Percentiles rank a stretch among this genome's conserved stretches.
Evolutionary conservation across 2,113 vertebrate species (phyloP).

Genomic region (Cololabis saira): DNA sequence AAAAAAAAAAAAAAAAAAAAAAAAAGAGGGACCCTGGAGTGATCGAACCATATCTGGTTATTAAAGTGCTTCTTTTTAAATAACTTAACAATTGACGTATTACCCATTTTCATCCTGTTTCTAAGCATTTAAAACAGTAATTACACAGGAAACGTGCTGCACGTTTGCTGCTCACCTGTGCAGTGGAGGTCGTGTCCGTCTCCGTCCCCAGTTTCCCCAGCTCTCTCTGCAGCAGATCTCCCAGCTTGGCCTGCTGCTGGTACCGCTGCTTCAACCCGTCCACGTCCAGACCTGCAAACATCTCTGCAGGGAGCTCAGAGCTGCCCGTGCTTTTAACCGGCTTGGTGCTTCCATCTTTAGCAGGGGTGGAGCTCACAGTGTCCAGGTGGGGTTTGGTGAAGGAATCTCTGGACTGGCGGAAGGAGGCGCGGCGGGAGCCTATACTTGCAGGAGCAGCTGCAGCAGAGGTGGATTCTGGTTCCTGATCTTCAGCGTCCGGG

Average conservation of each 20-base stretch:
- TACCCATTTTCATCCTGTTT: too few species aligned
- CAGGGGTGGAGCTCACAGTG: constrained; percentile 72
- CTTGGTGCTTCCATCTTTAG: constrained; percentile 81
- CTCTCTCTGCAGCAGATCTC: constrained; percentile 84
- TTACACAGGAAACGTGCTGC: too few species aligned
- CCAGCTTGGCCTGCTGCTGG: constrained; percentile 83
- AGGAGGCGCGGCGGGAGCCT: constrained; percentile 86
- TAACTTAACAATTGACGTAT: too few species aligned
- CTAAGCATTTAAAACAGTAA: too few species aligned
- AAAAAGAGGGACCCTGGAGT: too few species aligned
- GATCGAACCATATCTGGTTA: too few species aligned
- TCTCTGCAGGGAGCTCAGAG: constrained; percentile 74
- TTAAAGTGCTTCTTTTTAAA: too few species aligned
- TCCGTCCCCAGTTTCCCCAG: constrained; percentile 51
- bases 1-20: too few species aligned
- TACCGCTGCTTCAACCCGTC: constrained; percentile 86
- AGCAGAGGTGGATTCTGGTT: constrained; percentile 71
- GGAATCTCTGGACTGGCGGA: constrained; percentile 87
- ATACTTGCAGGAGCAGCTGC: not conserved
- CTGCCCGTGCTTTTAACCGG: constrained; percentile 72
- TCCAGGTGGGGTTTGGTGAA: constrained; percentile 96
- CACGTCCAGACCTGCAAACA: constrained; percentile 88
- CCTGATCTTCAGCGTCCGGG: constrained; percentile 82
- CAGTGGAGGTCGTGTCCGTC: constrained; percentile 59
- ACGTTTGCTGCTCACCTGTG: constrained; percentile 72